These are phyloP conservation scores for Hydroisotoma schaefferi DNA, from an alignment of 2,888 invertebrate genomes.

Conservation along the genomic window DNA sequence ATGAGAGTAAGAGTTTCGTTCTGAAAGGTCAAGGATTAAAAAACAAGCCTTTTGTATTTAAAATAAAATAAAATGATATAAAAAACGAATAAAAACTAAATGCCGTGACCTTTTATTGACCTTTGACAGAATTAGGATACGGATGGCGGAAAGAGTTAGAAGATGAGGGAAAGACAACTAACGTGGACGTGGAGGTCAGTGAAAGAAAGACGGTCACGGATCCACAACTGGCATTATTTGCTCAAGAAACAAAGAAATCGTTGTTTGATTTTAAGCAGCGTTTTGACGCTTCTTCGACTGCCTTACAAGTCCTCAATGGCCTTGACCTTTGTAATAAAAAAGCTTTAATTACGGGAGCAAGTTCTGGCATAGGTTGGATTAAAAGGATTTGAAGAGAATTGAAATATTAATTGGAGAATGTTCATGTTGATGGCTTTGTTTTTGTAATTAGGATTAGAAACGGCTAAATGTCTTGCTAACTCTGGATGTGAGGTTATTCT, in stretches of 20 bases:
- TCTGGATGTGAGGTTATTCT: conserved; percentile 86
- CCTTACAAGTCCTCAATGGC: conserved; percentile 79
- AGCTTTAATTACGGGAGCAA: conserved; percentile 85
- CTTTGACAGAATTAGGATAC: conserved; percentile 67
- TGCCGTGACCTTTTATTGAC: no score
- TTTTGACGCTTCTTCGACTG: conserved; percentile 81
- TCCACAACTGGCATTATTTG: conserved; percentile 88
- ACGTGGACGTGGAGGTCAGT: conserved; percentile 69
- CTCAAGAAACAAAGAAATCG: conserved; percentile 73
- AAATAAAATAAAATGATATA: no score
- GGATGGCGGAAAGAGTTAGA: conserved; percentile 81
- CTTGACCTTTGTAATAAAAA: conserved; percentile 65
- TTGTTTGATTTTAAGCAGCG: conserved; percentile 72
- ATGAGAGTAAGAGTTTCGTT: conserved; percentile 76
- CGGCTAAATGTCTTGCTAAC: conserved; percentile 76
- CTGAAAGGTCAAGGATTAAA: no score
- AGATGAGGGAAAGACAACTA: no score
- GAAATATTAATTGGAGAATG: no score
- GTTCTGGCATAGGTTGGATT: conserved; percentile 89
- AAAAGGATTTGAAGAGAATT: no score
- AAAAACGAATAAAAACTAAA: no score
- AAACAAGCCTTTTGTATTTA: no score
- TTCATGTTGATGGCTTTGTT: no score
- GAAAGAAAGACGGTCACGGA: conserved; percentile 80
- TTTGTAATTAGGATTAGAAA: conserved; percentile 72